Percentiles rank a stretch among this genome's conserved stretches.
phyloP scores from a whole-genome alignment of 2,113 vertebrate genomes.

The Pipra filicauda region DNA sequence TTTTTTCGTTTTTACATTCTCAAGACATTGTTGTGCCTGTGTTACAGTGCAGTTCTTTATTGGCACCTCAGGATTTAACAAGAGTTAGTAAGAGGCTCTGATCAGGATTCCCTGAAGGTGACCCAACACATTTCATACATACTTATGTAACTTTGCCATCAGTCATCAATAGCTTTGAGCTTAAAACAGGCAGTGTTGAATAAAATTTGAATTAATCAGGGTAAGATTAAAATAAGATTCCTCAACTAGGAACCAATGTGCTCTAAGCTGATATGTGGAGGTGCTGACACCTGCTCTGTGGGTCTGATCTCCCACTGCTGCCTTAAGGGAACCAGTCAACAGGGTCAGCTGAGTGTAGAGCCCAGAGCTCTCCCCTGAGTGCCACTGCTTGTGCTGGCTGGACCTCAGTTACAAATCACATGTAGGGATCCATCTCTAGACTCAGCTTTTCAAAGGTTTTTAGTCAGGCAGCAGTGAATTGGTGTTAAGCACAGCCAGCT shows the following conservation, averaged over 20 bases:
- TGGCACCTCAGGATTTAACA: neutral
- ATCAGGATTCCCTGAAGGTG: neutral
- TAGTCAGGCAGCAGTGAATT: neutral
- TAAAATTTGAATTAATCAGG: neutral
- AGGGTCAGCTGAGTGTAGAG: neutral
- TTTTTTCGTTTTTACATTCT: neutral
- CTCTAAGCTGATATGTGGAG: neutral
- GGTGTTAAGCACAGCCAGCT: neutral
- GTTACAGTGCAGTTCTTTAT: neutral
- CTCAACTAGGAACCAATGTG: neutral
- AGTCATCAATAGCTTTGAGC: neutral
- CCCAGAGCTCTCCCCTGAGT: neutral
- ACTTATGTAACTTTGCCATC: neutral
- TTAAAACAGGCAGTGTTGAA: neutral
- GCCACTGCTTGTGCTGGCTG: neutral
- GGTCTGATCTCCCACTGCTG: neutral
- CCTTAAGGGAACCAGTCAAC: neutral
- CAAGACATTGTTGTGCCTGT: neutral
- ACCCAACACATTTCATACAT: neutral
- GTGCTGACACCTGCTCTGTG: neutral
- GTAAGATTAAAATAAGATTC: neutral
- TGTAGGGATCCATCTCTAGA: neutral
- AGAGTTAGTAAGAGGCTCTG: neutral
- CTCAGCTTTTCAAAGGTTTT: neutral
- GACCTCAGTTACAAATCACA: neutral